Evolutionary conservation across 92 coral and sea anemone species (phyloP), one percentile per base, ranked within the genome.

Genomic region (Zoanthus sociatus): DNA sequence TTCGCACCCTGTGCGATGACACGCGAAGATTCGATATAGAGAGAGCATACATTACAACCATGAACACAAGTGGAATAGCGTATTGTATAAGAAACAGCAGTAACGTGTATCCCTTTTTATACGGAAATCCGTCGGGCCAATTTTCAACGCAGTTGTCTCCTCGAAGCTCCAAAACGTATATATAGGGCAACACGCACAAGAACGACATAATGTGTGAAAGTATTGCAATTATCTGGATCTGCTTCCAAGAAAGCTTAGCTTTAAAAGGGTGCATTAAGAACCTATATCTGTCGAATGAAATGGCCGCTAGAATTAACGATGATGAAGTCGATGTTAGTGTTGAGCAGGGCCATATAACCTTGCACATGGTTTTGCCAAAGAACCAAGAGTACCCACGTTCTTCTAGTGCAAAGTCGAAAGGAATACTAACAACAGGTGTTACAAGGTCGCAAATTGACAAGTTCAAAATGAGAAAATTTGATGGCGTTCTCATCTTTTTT

Each of bases 391-490:
- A 88, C 3, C 82, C 90, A 61, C 88, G 90, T 18, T 93, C 93
- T 56, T 96, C 98, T 32, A 94, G 46, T 10, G 99, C 95, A 9
- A 96, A 89, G 88, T 96, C 99, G 84, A 96, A 87, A 0, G 99
- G 99, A 32, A 96, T 96, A 81, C 98, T 96, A 13, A 94, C 45
- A 7, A 96, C 73, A 14, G 99, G 99, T 2, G 98, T 91, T 76
- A 95, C 47, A 26, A 96, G 90, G 89, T 96, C 99, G 82, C 99
- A 96, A n/a, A 96, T 66, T 15, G 98, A 95, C 14, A 96, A 90
- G 74, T 96, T 96, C 1, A 95, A 88, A 73, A 96, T 94, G 42
- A 96, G 88, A 60, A 88, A 89, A 74, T 96, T 93, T 7, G 99
- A 95, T 5, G 96, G 89, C 9, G 88, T 93, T 42, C 97, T 84